Evolutionary conservation across 2,888 invertebrate species (phyloP).

Genomic region (Nasonia oneida): DNA sequence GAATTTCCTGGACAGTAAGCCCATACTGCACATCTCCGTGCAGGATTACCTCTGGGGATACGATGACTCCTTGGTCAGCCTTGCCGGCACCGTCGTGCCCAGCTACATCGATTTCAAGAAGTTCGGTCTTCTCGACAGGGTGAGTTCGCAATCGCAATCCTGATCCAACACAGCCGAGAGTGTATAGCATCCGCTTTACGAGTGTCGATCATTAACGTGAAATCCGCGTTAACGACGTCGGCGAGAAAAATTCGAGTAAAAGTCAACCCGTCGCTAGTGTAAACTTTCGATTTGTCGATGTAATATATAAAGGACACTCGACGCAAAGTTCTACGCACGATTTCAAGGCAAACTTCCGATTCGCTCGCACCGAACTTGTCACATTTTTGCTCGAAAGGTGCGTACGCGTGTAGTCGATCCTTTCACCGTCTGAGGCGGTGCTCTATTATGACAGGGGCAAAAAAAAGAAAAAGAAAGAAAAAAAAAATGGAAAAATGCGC

Average conservation of each 20-base stretch:
- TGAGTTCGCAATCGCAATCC: constrained; percentile 77
- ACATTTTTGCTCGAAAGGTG: too few relatives aligned
- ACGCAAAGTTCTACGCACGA: constrained; percentile 4
- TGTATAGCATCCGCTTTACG: too few relatives aligned
- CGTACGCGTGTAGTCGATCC: constrained; percentile 7
- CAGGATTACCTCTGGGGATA: constrained; percentile 91
- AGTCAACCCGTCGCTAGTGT: not conserved
- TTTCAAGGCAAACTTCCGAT: constrained; percentile 42
- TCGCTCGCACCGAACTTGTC: not conserved
- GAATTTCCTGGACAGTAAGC: constrained; percentile 81
- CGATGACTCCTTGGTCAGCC: constrained; percentile 85
- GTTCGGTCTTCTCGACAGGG: constrained; percentile 91
- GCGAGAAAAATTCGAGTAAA: not conserved
- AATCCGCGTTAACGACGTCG: not conserved
- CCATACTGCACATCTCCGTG: constrained; percentile 84
- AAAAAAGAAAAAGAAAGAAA: not conserved
- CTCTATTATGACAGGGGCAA: too few relatives aligned
- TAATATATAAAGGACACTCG: not conserved
- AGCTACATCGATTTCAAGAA: constrained; percentile 90
- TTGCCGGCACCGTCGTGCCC: constrained; percentile 87
- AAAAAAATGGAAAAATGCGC: not conserved
- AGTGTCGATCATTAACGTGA: too few relatives aligned
- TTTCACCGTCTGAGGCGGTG: constrained; percentile 5
- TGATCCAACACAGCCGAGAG: too few relatives aligned
- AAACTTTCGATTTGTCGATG: not conserved